Evolutionary conservation across 2,797 vertebrate species (phyloP).

Genomic region (Pteropus rufus): DNA sequence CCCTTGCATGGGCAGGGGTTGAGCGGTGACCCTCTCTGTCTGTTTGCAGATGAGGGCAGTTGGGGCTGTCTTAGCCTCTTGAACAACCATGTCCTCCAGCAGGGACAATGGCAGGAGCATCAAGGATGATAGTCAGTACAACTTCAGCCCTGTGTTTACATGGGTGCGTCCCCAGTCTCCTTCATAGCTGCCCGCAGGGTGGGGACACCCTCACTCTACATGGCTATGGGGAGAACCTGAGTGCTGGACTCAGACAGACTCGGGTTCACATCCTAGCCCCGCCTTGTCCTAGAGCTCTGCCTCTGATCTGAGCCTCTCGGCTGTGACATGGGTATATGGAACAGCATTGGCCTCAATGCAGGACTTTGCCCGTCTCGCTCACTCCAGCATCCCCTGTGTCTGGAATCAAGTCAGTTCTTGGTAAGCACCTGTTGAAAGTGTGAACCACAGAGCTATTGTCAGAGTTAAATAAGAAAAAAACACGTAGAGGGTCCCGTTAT

Average conservation of each 20-base stretch:
- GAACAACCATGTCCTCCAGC: background rate
- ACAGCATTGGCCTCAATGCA: accelerated
- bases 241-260: too few species aligned
- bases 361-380: background rate
- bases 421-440: background rate
- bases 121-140: accelerated
- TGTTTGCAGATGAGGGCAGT: background rate
- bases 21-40: background rate
- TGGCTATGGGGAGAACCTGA: accelerated
- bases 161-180: background rate
- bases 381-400: background rate
- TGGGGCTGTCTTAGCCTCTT: background rate
- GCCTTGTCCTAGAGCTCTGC: accelerated
- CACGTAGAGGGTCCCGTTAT: accelerated
- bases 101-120: accelerated
- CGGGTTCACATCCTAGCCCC: accelerated
- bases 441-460: background rate
- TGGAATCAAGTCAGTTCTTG: background rate
- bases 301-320: background rate
- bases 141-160: background rate
- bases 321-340: accelerated
- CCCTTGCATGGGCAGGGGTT: accelerated
- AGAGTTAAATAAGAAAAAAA: background rate
- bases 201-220: too few species aligned
- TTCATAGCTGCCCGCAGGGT: accelerated